These are phyloP conservation scores for Eupithecia subumbrata DNA, from an alignment of 2,888 invertebrate species.

Conservation along the genomic window DNA sequence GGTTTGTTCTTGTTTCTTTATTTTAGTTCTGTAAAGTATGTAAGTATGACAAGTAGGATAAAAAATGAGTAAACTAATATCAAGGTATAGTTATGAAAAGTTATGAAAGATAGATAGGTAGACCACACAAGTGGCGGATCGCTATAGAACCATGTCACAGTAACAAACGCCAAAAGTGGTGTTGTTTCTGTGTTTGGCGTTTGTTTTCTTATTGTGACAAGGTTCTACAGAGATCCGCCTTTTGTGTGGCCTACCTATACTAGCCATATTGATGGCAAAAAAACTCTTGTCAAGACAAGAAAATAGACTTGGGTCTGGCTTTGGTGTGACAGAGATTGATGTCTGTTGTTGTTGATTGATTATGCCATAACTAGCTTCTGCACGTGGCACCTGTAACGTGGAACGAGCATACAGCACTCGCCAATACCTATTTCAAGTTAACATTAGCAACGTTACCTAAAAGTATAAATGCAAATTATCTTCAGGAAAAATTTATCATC, in stretches of 20 bases:
- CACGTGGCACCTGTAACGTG: background rate
- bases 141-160: too few relatives aligned
- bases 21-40: background rate
- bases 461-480: background rate
- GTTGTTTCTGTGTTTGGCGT: too few relatives aligned
- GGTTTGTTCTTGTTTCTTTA: background rate
- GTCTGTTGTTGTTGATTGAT: constrained; percentile 25
- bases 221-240: too few relatives aligned
- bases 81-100: too few relatives aligned
- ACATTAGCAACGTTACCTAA: background rate
- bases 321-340: background rate
- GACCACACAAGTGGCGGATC: too few relatives aligned
- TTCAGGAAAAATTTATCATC: background rate
- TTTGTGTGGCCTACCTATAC: too few relatives aligned
- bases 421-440: too few relatives aligned
- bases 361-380: background rate
- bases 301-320: background rate
- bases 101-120: too few relatives aligned
- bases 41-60: background rate
- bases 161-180: too few relatives aligned
- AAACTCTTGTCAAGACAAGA: background rate
- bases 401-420: background rate
- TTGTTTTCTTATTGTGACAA: too few relatives aligned
- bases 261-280: background rate
- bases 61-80: background rate